Conservation (phyloP, 2,113 vertebrate genomes). For the Antechinus stuartii region DNA sequence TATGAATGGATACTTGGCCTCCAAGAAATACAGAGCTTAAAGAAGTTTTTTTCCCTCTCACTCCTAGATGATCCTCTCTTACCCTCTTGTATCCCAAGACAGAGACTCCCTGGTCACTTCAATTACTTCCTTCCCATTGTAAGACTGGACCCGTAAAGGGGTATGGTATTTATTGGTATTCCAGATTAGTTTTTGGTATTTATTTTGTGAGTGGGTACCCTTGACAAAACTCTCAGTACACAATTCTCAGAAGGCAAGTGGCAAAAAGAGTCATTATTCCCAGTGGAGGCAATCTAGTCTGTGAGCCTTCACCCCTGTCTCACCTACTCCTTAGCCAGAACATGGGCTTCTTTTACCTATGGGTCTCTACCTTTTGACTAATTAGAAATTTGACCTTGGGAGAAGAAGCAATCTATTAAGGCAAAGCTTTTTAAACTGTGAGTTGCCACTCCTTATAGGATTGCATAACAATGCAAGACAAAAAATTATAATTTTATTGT, state of each 20-base stretch:
- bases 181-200: background rate
- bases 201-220: background rate
- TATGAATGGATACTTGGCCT: background rate
- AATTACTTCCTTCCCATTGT: background rate
- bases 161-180: background rate
- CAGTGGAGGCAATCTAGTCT: background rate
- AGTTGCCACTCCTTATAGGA: too few relatives aligned
- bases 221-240: background rate
- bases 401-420: background rate
- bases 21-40: background rate
- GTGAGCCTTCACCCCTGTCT: background rate
- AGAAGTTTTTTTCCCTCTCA: background rate
- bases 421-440: too few relatives aligned
- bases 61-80: background rate
- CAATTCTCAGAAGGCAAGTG: background rate
- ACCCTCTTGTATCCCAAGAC: background rate
- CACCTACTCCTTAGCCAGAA: background rate
- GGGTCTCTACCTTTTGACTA: background rate
- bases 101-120: background rate
- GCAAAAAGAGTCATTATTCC: background rate
- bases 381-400: background rate
- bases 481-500: too few relatives aligned
- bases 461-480: too few relatives aligned
- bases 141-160: background rate
- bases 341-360: background rate